phyloP scores from a whole-genome alignment of 2,888 invertebrate genomes.

The Tetramorium bicarinatum region DNA sequence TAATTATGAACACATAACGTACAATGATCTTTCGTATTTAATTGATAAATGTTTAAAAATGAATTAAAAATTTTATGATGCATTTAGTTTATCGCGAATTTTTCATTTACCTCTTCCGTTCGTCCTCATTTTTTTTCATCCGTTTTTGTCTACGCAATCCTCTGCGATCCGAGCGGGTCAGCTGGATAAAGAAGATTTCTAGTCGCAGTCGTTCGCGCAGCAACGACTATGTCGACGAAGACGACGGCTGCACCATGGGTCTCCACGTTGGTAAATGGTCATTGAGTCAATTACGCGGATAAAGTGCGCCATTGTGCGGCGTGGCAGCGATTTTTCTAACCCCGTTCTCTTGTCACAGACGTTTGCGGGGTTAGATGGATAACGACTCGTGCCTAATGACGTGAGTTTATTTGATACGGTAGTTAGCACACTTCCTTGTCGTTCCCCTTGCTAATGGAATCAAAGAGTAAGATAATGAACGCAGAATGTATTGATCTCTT shows the following conservation, averaged over 20 bases:
- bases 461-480: not conserved
- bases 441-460: constrained; percentile 1
- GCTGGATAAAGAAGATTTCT: constrained; percentile 79
- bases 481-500: not conserved
- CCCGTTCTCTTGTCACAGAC: constrained; percentile 75
- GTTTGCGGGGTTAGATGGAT: constrained; percentile 74
- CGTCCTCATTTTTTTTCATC: not conserved
- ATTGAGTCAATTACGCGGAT: constrained; percentile 85
- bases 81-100: not conserved
- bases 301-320: constrained; percentile 84
- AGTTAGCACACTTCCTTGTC: constrained; percentile 46
- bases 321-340: constrained; percentile 83
- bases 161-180: constrained; percentile 80
- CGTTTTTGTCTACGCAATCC: constrained; percentile 58
- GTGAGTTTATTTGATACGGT: constrained; percentile 57
- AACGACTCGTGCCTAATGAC: constrained; percentile 75
- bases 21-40: not conserved
- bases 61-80: not conserved
- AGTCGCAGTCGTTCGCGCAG: constrained; percentile 62
- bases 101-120: not conserved
- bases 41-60: not conserved
- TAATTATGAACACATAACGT: not conserved
- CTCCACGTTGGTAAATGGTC: constrained; percentile 81
- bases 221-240: constrained; percentile 58
- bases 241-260: constrained; percentile 68